Conservation (phyloP, 2,888 invertebrate species). For the Orthonevra nobilis region DNA sequence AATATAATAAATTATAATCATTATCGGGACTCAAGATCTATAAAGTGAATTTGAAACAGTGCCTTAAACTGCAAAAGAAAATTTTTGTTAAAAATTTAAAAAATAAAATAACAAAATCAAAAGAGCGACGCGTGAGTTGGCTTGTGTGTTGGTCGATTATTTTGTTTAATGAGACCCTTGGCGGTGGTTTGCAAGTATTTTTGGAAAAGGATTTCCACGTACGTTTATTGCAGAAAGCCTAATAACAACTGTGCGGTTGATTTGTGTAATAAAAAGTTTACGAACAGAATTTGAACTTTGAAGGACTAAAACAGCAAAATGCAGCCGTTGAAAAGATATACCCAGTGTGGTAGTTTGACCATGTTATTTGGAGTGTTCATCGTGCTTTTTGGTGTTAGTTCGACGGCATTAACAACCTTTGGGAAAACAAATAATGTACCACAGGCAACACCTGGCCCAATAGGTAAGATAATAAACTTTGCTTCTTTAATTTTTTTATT, state of each 20-base stretch:
- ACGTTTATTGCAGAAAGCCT: conserved; percentile 31
- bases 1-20: conserved; percentile 24
- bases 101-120: conserved; percentile 16
- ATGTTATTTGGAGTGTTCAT: conserved; percentile 80
- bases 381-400: conserved; percentile 80
- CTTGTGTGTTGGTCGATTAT: not conserved
- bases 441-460: conserved; percentile 82
- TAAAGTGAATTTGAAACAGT: conserved; percentile 40
- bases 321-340: conserved; percentile 80
- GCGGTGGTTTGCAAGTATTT: conserved; percentile 64
- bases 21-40: conserved; percentile 40
- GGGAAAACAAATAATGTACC: conserved; percentile 85
- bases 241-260: conserved; percentile 17
- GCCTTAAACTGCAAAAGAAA: conserved; percentile 61
- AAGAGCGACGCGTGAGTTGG: conserved; percentile 41
- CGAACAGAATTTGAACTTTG: not conserved
- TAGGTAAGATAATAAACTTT: conserved; percentile 84
- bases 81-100: too few species aligned
- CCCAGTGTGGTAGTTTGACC: conserved; percentile 80
- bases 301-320: conserved; percentile 72
- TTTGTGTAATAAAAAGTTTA: conserved; percentile 34
- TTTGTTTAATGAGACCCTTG: conserved; percentile 58
- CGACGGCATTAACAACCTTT: conserved; percentile 86
- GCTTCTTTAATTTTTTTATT: too few species aligned
- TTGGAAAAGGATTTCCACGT: conserved; percentile 39